A percentile compares a stretch with the other conserved stretches of the same genome.
Evolutionary conservation across 1,140 invertebrate species (phyloP).

Genomic region (Trichomalopsis sarcophagae): DNA sequence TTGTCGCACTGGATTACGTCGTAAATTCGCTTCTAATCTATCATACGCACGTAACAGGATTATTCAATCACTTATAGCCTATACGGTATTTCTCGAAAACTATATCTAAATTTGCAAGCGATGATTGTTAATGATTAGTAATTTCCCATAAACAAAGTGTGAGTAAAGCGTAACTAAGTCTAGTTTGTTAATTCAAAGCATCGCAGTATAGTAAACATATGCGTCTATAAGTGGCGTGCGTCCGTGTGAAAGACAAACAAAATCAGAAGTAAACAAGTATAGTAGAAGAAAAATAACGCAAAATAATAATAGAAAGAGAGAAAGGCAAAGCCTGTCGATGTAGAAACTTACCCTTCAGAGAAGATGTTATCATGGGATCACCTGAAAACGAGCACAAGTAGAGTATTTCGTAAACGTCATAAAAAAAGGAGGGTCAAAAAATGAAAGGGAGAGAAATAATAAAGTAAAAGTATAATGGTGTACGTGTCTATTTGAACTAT

Average conservation of each 20-base stretch:
- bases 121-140: neutral
- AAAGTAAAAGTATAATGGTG: neutral
- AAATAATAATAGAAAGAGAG: conserved; percentile 50
- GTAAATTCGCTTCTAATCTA: neutral
- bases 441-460: neutral
- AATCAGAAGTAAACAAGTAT: neutral
- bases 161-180: neutral
- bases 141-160: neutral
- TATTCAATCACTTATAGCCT: neutral
- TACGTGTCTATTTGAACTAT: neutral
- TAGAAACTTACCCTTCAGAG: conserved; percentile 73
- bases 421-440: neutral
- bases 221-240: conserved; percentile 55
- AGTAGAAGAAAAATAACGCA: conserved; percentile 47
- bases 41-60: neutral
- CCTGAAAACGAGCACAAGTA: conserved; percentile 73
- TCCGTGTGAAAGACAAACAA: conserved; percentile 13
- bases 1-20: neutral
- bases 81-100: no score
- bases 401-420: conserved; percentile 27
- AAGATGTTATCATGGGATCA: conserved; percentile 76
- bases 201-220: conserved; percentile 16
- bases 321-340: conserved; percentile 58
- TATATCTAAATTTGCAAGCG: no score
- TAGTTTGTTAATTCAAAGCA: neutral